Evolutionary conservation across 2,113 vertebrate genomes (phyloP).

Genomic region (Cyanistes caeruleus): DNA sequence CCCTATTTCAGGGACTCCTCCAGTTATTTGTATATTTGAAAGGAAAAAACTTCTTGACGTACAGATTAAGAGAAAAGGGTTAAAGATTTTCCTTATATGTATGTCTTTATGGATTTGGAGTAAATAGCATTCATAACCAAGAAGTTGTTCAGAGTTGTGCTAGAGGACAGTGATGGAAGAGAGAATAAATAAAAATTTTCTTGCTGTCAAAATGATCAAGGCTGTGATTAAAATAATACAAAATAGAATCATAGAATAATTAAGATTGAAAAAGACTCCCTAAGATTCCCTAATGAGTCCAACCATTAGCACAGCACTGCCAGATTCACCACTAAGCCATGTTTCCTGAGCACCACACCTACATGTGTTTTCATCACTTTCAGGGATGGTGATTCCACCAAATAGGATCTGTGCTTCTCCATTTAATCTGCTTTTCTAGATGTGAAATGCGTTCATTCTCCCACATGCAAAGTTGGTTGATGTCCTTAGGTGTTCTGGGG

Average conservation of each 20-base stretch:
- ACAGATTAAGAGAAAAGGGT: neutral
- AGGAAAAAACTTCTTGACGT: neutral
- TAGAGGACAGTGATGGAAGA: neutral
- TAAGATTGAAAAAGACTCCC: neutral
- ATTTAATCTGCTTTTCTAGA: neutral
- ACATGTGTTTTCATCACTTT: neutral
- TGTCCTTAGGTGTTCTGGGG: neutral
- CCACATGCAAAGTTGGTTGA: neutral
- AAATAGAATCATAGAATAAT: neutral
- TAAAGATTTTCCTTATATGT: neutral
- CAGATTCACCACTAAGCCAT: neutral
- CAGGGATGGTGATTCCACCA: neutral
- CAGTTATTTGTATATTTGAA: neutral
- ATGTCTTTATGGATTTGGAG: neutral
- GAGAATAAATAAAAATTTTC: neutral
- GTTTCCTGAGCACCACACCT: neutral
- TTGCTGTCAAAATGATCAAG: neutral
- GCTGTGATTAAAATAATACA: neutral
- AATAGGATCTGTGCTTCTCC: neutral
- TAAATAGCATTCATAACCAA: neutral
- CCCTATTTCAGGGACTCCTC: fast-evolving
- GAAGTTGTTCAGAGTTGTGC: neutral
- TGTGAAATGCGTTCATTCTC: neutral
- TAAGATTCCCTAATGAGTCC: neutral
- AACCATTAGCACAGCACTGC: neutral